A percentile compares a stretch with the other conserved stretches of the same genome.
Conservation (phyloP, 2,113 vertebrate species). For the Bujurquina vittata region DNA sequence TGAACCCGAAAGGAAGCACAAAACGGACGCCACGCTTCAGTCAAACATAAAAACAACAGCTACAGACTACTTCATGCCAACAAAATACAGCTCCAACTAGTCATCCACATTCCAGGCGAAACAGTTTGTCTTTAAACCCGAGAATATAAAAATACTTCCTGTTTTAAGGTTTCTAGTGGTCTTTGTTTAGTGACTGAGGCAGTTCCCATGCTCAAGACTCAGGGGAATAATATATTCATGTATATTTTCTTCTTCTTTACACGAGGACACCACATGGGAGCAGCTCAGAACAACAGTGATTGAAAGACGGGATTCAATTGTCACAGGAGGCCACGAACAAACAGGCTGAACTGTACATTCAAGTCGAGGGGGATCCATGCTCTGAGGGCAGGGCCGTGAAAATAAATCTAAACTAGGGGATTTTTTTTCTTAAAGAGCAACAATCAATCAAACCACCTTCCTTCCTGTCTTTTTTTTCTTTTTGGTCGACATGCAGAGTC, state of each 20-base stretch:
- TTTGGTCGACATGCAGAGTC: slow-evolving; percentile 34
- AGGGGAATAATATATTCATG: background rate
- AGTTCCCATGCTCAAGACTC: background rate
- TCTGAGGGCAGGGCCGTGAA: background rate
- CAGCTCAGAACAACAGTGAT: background rate
- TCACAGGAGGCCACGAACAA: slow-evolving; percentile 35
- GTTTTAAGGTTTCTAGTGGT: slow-evolving; percentile 18
- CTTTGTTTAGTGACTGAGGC: background rate
- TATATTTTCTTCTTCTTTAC: background rate
- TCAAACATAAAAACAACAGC: background rate
- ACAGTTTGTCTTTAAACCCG: background rate
- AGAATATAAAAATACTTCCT: slow-evolving; percentile 58
- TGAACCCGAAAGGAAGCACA: slow-evolving; percentile 15
- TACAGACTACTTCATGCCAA: slow-evolving; percentile 58
- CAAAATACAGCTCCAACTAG: slow-evolving; percentile 30
- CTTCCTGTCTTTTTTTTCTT: background rate
- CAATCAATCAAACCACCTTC: background rate
- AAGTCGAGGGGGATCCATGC: slow-evolving; percentile 9
- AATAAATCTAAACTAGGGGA: background rate
- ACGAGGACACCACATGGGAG: slow-evolving; percentile 14
- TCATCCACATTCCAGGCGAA: background rate
- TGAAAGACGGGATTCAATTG: background rate
- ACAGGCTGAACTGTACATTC: slow-evolving; percentile 21
- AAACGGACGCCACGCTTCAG: slow-evolving; percentile 39
- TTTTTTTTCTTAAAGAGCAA: background rate